Base-by-base conservation (phyloP, 2,797 vertebrate species). In the Chelon auratus region DNA sequence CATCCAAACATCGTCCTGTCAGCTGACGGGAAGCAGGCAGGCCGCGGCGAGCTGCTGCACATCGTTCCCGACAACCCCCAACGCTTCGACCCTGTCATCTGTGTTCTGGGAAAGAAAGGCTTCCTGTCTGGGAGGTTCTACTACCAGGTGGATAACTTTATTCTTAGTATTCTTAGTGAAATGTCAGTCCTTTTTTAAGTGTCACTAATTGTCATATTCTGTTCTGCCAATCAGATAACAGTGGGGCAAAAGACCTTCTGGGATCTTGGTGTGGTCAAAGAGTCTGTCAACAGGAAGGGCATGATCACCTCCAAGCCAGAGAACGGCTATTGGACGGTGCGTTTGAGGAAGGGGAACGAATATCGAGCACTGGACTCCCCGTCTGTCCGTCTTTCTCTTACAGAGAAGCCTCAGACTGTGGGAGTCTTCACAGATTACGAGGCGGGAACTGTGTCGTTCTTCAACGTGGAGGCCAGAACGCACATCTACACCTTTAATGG, bases 231-330 rank as follows among this genome's bases (percentile, higher is more conserved):
- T 87, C 90, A 95, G 85, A 94, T 96, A 1, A 83, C 81, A 0
- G 93, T 96, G 0, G 89, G 87, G 0, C 50, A 75, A 0, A 95
- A 94, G 68, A 94, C 93, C 36, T 93, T 80, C 64, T 97, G 96
- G 95, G 92, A 95, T 2, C 52, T 97, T 5, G 96, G 96, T 0
- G 80, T 97, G 18, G 95, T 95, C 36, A 93, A 63, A 45, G 92
- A 89, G 68, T 91, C 86, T 0, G 88, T 92, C 22, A 92, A 88
- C 72, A 90, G 95, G 65, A 95, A 95, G 55, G 95, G 95, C 13
- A 87, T 88, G 91, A 92, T 94, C 81, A 93, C 90, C 1, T 91
- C 91, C 70, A 93, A 85, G 18, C 94, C 93, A 0, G 88, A 93
- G 54, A 90, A 93, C 0, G 93, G 93, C 18, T 93, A 75, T 13